phyloP scores from a whole-genome alignment of 2,888 invertebrate genomes.

The Drosophila neonasuta region DNA sequence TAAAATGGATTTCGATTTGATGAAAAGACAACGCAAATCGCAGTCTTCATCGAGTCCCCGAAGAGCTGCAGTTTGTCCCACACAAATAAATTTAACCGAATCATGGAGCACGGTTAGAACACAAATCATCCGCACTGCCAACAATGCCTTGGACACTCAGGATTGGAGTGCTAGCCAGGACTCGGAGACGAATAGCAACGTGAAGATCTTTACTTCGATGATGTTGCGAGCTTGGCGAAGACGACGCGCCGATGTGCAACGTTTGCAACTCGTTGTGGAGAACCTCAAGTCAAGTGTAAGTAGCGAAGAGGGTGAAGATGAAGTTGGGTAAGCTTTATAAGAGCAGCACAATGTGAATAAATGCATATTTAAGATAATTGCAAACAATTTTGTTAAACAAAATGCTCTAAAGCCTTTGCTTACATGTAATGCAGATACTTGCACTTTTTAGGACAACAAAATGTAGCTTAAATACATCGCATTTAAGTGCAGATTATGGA shows the following conservation, averaged over 20 bases:
- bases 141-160: not conserved
- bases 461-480: too few species aligned
- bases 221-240: conserved; percentile 80
- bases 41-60: not conserved
- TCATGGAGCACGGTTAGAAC: conserved; percentile 2
- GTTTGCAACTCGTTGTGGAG: conserved; percentile 59
- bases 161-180: not conserved
- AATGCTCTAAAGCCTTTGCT: too few species aligned
- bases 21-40: not conserved
- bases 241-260: conserved; percentile 69
- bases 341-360: too few species aligned
- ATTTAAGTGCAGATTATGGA: too few species aligned
- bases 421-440: too few species aligned
- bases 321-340: too few species aligned
- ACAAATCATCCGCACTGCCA: not conserved
- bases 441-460: too few species aligned
- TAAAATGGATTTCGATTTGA: conserved; percentile 8
- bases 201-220: conserved; percentile 73
- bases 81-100: not conserved
- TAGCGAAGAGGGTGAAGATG: not conserved
- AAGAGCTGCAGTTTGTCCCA: not conserved
- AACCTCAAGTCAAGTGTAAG: conserved; percentile 65
- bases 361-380: too few species aligned
- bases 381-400: too few species aligned
- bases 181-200: conserved; percentile 47